These are phyloP conservation scores for Cercocebus atys DNA, from an alignment of 2,113 vertebrate species.

Conservation along the genomic window DNA sequence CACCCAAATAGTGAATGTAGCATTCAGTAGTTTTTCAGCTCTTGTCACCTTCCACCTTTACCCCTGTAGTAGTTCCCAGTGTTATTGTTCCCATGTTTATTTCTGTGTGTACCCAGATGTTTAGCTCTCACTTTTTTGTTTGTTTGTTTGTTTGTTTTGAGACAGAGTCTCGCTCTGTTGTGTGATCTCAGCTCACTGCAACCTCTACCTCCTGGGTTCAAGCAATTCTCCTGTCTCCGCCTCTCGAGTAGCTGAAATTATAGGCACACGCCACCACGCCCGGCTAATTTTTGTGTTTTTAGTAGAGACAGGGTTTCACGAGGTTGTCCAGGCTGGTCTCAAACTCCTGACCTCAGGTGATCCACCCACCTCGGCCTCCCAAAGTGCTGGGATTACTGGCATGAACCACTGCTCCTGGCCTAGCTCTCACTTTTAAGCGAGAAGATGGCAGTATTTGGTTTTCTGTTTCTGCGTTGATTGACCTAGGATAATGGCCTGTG, in stretches of 20 bases:
- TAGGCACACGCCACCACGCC: neutral
- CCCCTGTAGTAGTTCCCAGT: too few relatives aligned
- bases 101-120: too few relatives aligned
- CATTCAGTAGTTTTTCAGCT: too few relatives aligned
- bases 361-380: too few relatives aligned
- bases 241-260: neutral
- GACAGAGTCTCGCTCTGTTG: neutral
- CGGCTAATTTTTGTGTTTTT: neutral
- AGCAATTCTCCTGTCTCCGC: neutral
- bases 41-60: too few relatives aligned
- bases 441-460: neutral
- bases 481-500: too few relatives aligned
- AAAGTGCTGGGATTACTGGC: too few relatives aligned
- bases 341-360: too few relatives aligned
- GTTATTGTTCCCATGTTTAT: too few relatives aligned
- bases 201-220: neutral
- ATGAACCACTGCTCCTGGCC: too few relatives aligned
- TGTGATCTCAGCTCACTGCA: neutral
- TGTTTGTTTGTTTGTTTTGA: neutral
- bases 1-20: too few relatives aligned
- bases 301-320: neutral
- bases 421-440: neutral
- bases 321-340: neutral
- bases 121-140: too few relatives aligned
- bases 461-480: neutral